phyloP scores from a whole-genome alignment of 2,113 vertebrate species.

The Lepisosteus oculatus region DNA sequence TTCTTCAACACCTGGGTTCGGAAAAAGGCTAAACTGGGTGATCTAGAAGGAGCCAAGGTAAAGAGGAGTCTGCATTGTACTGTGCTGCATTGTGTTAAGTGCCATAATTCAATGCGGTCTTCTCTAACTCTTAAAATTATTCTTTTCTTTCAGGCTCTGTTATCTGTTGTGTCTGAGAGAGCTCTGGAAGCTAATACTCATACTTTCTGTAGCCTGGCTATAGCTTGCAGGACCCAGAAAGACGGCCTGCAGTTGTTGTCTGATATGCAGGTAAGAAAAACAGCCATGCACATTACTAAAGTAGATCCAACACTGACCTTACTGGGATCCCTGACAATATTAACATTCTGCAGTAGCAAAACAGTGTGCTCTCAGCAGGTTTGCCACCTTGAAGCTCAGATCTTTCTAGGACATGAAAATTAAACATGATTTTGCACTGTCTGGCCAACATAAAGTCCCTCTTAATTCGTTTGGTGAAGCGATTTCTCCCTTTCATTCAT shows the following conservation, averaged over 20 bases:
- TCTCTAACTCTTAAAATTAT: too few relatives aligned
- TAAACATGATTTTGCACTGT: too few relatives aligned
- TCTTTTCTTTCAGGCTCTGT: constrained; percentile 59
- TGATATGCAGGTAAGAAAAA: constrained; percentile 79
- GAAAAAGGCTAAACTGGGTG: constrained; percentile 69
- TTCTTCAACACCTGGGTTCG: constrained; percentile 87
- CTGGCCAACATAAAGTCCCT: too few relatives aligned
- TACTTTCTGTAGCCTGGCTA: constrained; percentile 82
- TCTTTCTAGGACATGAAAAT: too few relatives aligned
- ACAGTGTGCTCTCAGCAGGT: neutral
- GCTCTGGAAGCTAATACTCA: constrained; percentile 67
- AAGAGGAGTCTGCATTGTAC: constrained; percentile 9
- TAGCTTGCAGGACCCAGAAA: constrained; percentile 65
- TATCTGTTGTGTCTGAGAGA: constrained; percentile 70
- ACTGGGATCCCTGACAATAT: neutral
- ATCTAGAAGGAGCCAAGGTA: constrained; percentile 83
- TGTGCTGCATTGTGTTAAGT: too few relatives aligned
- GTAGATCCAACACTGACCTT: neutral
- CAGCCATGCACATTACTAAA: neutral
- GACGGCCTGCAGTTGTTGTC: constrained; percentile 81
- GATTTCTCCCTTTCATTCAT: too few relatives aligned
- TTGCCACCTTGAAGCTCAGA: too few relatives aligned
- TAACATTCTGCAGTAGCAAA: neutral
- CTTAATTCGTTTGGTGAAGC: too few relatives aligned
- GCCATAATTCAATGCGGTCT: too few relatives aligned